Conservation (phyloP, 2,113 vertebrate genomes). For the Benitochromis conjunctus region DNA sequence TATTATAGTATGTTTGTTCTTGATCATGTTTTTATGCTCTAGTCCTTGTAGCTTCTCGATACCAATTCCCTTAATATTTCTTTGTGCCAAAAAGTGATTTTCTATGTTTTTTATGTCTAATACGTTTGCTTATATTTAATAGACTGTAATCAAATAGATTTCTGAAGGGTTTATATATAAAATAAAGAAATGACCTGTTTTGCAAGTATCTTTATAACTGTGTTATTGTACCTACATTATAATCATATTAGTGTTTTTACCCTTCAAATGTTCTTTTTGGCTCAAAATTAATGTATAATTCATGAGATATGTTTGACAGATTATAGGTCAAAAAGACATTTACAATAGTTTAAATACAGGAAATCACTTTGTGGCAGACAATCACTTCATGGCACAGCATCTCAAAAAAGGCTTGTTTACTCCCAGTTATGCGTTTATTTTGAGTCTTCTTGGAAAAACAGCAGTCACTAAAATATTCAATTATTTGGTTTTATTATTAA, state of each 20-base stretch:
- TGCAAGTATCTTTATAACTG: neutral
- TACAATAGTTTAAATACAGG: neutral
- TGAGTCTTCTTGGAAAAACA: neutral
- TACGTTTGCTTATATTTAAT: neutral
- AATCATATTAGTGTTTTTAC: neutral
- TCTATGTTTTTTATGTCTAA: neutral
- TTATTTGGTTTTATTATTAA: slow-evolving; percentile 18
- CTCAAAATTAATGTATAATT: neutral
- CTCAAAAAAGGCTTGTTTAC: neutral
- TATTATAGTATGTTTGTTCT: neutral
- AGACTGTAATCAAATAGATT: neutral
- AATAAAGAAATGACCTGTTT: neutral
- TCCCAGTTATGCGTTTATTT: neutral
- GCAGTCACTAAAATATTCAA: neutral
- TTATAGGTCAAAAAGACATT: neutral
- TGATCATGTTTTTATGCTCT: neutral
- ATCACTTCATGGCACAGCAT: neutral
- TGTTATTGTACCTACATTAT: neutral
- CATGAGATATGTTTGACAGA: neutral
- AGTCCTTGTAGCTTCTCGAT: neutral
- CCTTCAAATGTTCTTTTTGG: neutral
- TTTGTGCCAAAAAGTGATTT: neutral
- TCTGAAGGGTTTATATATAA: neutral
- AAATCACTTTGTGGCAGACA: neutral
- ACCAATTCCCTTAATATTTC: neutral